These are phyloP conservation scores for Sturmia bella DNA, from an alignment of 2,888 invertebrate species.

Conservation along the genomic window DNA sequence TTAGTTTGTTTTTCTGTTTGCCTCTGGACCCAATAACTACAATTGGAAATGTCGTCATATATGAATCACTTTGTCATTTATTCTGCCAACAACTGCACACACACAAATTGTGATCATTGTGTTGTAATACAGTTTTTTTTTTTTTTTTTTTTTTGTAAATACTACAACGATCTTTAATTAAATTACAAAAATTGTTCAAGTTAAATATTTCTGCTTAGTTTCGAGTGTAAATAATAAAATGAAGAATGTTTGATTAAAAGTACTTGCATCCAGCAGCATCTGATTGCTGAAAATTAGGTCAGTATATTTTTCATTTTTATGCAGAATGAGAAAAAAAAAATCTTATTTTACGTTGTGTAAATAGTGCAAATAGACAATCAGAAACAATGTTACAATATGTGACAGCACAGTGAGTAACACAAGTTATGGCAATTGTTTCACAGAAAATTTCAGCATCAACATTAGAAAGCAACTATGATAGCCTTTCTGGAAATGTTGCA, in stretches of 20 bases:
- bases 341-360: constrained; percentile 38
- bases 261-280: constrained; percentile 8
- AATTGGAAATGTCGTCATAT: constrained; percentile 14
- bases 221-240: constrained; percentile 43
- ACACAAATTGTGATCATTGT: constrained; percentile 25
- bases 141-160: neutral
- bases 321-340: no score
- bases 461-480: no score
- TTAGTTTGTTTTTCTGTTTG: constrained; percentile 8
- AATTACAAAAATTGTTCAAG: constrained; percentile 6
- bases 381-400: constrained; percentile 38
- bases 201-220: neutral
- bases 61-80: constrained; percentile 27
- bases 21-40: neutral
- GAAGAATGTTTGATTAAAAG: constrained; percentile 58
- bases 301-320: constrained; percentile 28
- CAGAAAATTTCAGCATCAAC: no score
- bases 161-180: constrained; percentile 11
- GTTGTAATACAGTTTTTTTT: neutral
- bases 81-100: constrained; percentile 6
- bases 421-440: no score
- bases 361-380: constrained; percentile 56
- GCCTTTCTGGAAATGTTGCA: no score
- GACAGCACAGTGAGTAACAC: constrained; percentile 24
- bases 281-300: constrained; percentile 58